Base-by-base conservation (phyloP, 2,888 invertebrate species). In the Caenorhabditis sp. region DNA sequence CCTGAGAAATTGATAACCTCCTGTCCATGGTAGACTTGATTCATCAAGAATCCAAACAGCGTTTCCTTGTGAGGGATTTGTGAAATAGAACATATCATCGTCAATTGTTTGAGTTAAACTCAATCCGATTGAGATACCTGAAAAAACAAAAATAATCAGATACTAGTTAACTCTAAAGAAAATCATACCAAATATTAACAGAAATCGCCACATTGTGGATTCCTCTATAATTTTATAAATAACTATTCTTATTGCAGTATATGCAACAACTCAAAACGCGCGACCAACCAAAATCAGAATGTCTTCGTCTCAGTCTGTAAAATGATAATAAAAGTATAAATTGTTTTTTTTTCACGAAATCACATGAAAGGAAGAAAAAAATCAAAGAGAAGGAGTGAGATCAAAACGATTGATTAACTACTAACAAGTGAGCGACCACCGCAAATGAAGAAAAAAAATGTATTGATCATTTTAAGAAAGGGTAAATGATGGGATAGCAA, bases 1-100 rank as follows among this genome's bases (percentile, higher is more conserved):
- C 83, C 82, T 77, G 52, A 84, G 69, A 75, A 80, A 84, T 56
- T 82, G 75, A 67, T 78, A 84, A 27, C 81, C 82, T n/a, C 84
- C 84, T 52, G 77, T 74, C 84, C 84, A 84, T 31, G 84, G 84
- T 56, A 83, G 64, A 66, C 65, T 73, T 1, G 74, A 73, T 43
- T 78, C 74, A 59, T 83, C 82, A 23, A 83, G 67, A 25, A 78
- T 76, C 83, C 83, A 83, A 10, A 77, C 79, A 36, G 82, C 80
- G 54, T 78, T 70, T 60, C 82, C 82, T 59, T 75, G 67, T 12
- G 66, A 60, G 4, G 68, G 77, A 52, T 77, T 73, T 49, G 75
- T 70, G 65, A 81, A 81, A 65, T 81, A 77, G 31, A 75, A 71
- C 56, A 78, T 61, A 49, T 72, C 74, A 62, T 80, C 80, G 59